Conservation (phyloP, 2,888 invertebrate species). For the Drosophila formosana region DNA sequence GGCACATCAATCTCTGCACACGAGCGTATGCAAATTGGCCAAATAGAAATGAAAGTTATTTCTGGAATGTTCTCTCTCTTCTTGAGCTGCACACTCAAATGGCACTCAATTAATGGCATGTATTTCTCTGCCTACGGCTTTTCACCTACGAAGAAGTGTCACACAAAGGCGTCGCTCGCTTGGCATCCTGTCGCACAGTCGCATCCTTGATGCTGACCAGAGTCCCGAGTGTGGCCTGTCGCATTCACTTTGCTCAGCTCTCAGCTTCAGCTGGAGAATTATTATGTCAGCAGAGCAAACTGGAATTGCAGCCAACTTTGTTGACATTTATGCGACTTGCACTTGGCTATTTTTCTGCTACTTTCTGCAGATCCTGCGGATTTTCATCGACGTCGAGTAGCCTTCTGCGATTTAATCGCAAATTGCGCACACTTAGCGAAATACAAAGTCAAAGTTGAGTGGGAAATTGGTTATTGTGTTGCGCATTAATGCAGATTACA, state of each 20-base stretch:
- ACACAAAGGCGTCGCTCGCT: conserved; percentile 16
- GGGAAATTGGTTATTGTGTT: conserved; percentile 68
- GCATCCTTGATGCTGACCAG: conserved; percentile 20
- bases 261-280: conserved; percentile 50
- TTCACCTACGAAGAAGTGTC: conserved; percentile 6
- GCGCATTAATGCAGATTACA: conserved; percentile 54
- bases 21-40: conserved; percentile 43
- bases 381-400: conserved; percentile 26
- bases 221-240: conserved; percentile 46
- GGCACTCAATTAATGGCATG: background rate
- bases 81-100: conserved; percentile 4
- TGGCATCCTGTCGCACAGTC: conserved; percentile 10
- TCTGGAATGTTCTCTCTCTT: conserved; percentile 20
- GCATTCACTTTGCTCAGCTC: conserved; percentile 51
- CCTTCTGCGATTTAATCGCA: conserved; percentile 49
- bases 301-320: conserved; percentile 67
- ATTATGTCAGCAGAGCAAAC: conserved; percentile 60
- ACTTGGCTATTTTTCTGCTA: conserved; percentile 9
- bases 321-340: conserved; percentile 73
- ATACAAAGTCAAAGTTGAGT: conserved; percentile 53
- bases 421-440: conserved; percentile 50
- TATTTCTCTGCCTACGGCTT: background rate
- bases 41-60: conserved; percentile 23
- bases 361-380: conserved; percentile 1
- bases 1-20: conserved; percentile 8